A percentile compares a stretch with the other conserved stretches of the same genome.
These are phyloP conservation scores for Limnodromus scolopaceus DNA, from an alignment of 2,797 vertebrate genomes.

Conservation along the genomic window DNA sequence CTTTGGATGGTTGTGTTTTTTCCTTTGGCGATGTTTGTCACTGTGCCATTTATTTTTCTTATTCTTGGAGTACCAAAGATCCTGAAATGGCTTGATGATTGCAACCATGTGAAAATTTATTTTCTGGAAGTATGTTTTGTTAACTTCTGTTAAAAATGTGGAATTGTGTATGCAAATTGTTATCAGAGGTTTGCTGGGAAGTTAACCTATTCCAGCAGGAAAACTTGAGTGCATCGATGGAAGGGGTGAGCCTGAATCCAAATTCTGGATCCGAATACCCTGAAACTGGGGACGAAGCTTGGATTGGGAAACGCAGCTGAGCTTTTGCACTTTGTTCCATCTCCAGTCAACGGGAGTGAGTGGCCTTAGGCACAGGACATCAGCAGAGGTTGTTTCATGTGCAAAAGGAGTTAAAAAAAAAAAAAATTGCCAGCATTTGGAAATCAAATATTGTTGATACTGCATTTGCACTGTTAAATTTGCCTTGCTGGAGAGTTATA, in stretches of 20 bases:
- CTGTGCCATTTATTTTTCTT: slow-evolving; percentile 74
- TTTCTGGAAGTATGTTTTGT: slow-evolving; percentile 42
- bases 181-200: slow-evolving; percentile 1
- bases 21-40: slow-evolving; percentile 53
- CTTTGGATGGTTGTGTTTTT: slow-evolving; percentile 39
- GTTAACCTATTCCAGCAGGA: slow-evolving; percentile 31
- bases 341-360: neutral
- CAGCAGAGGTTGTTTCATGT: neutral
- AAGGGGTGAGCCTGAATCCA: neutral
- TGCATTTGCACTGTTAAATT: slow-evolving; percentile 56
- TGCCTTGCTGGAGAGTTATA: slow-evolving; percentile 49
- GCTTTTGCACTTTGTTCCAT: neutral
- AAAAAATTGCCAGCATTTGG: slow-evolving; percentile 34
- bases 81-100: slow-evolving; percentile 76
- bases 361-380: neutral
- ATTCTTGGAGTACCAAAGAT: slow-evolving; percentile 81
- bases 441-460: slow-evolving; percentile 4
- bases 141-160: slow-evolving; percentile 20
- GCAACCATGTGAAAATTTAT: slow-evolving; percentile 40
- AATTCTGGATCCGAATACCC: neutral
- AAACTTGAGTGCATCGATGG: neutral
- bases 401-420: neutral
- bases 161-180: neutral
- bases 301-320: neutral
- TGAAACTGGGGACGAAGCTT: neutral